A percentile compares a stretch with the other conserved stretches of the same genome.
These are phyloP conservation scores for Druceiella hillmani DNA, from an alignment of 2,888 invertebrate genomes.

Conservation along the genomic window DNA sequence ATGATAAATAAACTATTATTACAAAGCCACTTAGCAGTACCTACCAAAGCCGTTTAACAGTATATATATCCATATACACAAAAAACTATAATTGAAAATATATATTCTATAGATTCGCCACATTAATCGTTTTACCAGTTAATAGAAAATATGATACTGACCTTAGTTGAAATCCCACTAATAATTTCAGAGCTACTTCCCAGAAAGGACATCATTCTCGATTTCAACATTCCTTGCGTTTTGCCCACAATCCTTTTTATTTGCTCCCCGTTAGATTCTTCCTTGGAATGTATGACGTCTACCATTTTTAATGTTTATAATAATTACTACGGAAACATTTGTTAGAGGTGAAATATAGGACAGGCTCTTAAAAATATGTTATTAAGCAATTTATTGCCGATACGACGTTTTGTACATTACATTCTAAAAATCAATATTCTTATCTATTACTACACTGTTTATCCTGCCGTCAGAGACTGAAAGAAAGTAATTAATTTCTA, in stretches of 20 bases:
- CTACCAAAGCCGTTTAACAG: background rate
- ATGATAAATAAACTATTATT: background rate
- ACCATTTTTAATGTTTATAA: too few relatives aligned
- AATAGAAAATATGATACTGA: constrained; percentile 24
- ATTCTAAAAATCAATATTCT: too few relatives aligned
- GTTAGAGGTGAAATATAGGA: too few relatives aligned
- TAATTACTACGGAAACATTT: too few relatives aligned
- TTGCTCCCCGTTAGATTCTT: constrained; percentile 34
- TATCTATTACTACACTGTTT: too few relatives aligned
- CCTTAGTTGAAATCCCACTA: constrained; percentile 44
- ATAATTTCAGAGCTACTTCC: constrained; percentile 46
- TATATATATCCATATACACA: background rate
- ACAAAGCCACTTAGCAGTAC: background rate
- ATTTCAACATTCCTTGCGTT: constrained; percentile 39
- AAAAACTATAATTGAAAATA: too few relatives aligned
- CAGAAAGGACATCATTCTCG: constrained; percentile 42
- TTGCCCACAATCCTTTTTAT: constrained; percentile 41
- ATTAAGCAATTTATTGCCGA: too few relatives aligned
- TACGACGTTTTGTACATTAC: too few relatives aligned
- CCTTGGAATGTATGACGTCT: constrained; percentile 24
- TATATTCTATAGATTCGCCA: too few relatives aligned
- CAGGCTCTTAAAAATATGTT: too few relatives aligned
- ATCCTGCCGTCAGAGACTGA: too few relatives aligned
- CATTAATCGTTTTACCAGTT: constrained; percentile 7
- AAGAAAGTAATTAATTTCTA: too few relatives aligned